Base-by-base conservation (phyloP, 2,888 invertebrate species). In the Tenthredo notha region DNA sequence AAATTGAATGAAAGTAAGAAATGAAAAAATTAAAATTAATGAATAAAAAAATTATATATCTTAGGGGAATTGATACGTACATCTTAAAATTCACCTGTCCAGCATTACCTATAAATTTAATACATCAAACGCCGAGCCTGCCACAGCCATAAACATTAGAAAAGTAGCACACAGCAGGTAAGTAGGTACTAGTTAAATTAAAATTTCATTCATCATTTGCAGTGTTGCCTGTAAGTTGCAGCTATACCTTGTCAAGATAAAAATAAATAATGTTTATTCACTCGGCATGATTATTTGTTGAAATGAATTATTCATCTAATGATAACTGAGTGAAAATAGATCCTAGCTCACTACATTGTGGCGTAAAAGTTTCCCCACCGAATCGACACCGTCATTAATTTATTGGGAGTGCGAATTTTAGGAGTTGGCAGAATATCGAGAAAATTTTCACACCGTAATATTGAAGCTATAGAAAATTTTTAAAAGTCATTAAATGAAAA, bases 111-210 rank as follows among this genome's bases (percentile, higher is more conserved):
- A 80, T 80, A 80, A 80, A 80, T 25, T 21, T 25, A 72, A 21
- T 77, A 77, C 33, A 25, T 25, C 40, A 77, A 5, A 33, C 72
- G 29, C 12, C 43, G 12, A 43, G 43, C 25, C 18, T 2, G 10
- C 29, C 29, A 50, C n/a, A 18, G 29, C 21, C 18, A 50, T n/a
- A 29, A 15, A 80, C n/a, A 33, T 61, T 61, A 15, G 40, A 40
- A 80, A 80, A 80, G 80, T 80, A 61, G 80, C 61, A 40, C 80
- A 80, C 80, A 61, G 80, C 80, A 61, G 80, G 80, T 61, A 61
- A 61, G 61, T 80, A 61, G 33, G 25, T 61, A 80, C 29, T 50
- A 80, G 21, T 80, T 61, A 37, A 80, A 80, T 80, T 40, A 37
- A 61, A 80, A 58, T n/a, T 61, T 40, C 80, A 80, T 80, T 61